phyloP scores from a whole-genome alignment of 1,140 invertebrate species.

The Lethocerus indicus region DNA sequence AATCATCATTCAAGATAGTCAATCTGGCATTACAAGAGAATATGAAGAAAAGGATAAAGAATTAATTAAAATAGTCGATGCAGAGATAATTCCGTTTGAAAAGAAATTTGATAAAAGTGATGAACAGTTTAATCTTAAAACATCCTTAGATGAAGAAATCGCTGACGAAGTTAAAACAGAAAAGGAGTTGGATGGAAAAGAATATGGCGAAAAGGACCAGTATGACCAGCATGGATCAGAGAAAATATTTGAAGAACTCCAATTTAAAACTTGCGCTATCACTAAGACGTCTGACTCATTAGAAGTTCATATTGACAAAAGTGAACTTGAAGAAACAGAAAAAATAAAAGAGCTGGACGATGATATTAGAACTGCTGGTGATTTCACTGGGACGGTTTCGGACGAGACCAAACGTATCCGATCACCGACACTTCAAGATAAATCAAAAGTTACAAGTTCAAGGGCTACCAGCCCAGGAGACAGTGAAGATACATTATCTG shows the following conservation, averaged over 20 bases:
- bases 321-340: constrained; percentile 30
- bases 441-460: constrained; percentile 8
- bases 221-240: background rate
- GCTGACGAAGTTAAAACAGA: constrained; percentile 21
- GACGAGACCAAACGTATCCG: constrained; percentile 13
- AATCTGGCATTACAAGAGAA: constrained; percentile 21
- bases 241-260: constrained; percentile 17
- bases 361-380: constrained; percentile 22
- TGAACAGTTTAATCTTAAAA: too few relatives aligned
- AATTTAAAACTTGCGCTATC: constrained; percentile 22
- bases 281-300: constrained; percentile 26
- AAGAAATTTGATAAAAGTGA: too few relatives aligned
- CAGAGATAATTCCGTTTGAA: too few relatives aligned
- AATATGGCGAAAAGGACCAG: constrained; percentile 7
- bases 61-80: too few relatives aligned
- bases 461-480: constrained; percentile 27
- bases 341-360: constrained; percentile 26
- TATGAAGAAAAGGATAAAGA: too few relatives aligned
- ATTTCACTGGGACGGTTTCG: too few relatives aligned
- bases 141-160: constrained; percentile 25
- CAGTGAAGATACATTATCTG: constrained; percentile 36
- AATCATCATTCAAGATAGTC: constrained; percentile 21
- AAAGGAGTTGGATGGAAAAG: constrained; percentile 13
- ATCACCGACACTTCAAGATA: constrained; percentile 7
- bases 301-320: constrained; percentile 32